A percentile compares a stretch with the other conserved stretches of the same genome.
Evolutionary conservation across 2,888 invertebrate species (phyloP).

Genomic region (Ellobium chinense): DNA sequence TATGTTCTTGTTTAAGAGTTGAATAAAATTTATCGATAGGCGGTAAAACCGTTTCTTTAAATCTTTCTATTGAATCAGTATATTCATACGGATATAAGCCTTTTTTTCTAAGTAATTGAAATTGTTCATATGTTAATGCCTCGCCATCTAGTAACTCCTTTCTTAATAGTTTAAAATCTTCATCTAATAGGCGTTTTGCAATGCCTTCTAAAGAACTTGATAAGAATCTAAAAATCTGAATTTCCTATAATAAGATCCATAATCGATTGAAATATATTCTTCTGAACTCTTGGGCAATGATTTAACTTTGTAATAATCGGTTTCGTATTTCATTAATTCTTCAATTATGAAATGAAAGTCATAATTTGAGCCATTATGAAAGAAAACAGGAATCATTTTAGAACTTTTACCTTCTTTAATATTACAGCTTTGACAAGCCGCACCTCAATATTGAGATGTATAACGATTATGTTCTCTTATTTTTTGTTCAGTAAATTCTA

Average conservation of each 20-base stretch:
- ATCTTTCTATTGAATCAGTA: slow-evolving; percentile 12
- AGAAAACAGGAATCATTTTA: slow-evolving; percentile 46
- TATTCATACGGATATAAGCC: slow-evolving; percentile 27
- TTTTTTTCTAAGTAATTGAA: too few relatives aligned
- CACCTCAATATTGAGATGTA: slow-evolving; percentile 9
- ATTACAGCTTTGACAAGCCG: slow-evolving; percentile 47
- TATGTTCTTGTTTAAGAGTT: not conserved
- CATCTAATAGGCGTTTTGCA: slow-evolving; percentile 58
- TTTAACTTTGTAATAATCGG: slow-evolving; percentile 35
- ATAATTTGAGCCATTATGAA: slow-evolving; percentile 48
- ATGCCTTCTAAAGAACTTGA: slow-evolving; percentile 34
- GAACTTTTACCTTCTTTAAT: slow-evolving; percentile 46
- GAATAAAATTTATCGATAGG: slow-evolving; percentile 15
- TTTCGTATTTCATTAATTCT: slow-evolving; percentile 41
- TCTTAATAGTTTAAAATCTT: slow-evolving; percentile 65
- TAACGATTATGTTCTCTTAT: slow-evolving; percentile 31
- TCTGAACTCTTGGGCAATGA: slow-evolving; percentile 12
- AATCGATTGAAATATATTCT: slow-evolving; percentile 47
- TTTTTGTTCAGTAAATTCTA: not conserved
- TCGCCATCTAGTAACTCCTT: not conserved
- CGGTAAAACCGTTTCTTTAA: slow-evolving; percentile 3
- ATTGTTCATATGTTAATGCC: too few relatives aligned
- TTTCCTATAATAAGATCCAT: slow-evolving; percentile 45
- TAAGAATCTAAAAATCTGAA: slow-evolving; percentile 41
- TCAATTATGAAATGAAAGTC: slow-evolving; percentile 49